Conservation (phyloP, 2,888 invertebrate species). For the Cephus runcator region DNA sequence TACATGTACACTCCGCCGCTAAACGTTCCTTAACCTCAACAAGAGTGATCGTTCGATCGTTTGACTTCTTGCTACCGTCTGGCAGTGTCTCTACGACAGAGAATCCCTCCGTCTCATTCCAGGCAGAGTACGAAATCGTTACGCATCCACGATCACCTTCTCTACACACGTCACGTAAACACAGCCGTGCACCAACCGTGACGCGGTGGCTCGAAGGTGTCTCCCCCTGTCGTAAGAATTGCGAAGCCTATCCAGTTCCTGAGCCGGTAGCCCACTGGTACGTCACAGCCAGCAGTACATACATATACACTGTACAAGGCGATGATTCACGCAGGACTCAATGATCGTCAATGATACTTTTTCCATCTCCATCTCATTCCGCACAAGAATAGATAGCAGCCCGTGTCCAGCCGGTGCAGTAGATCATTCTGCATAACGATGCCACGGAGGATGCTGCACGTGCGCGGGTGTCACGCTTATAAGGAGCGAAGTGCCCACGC, state of each 20-base stretch:
- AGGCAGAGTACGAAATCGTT: neutral
- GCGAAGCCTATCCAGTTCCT: neutral
- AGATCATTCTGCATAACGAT: neutral
- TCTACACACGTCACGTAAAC: neutral
- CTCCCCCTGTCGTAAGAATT: neutral
- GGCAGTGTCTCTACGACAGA: neutral
- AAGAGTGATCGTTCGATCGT: neutral
- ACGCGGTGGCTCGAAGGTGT: neutral
- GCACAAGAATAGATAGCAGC: neutral
- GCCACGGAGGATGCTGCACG: neutral
- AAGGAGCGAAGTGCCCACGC: constrained; percentile 45
- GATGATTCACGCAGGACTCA: neutral
- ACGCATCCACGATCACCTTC: neutral
- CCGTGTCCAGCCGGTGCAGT: neutral
- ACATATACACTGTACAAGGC: neutral
- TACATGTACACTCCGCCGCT: neutral
- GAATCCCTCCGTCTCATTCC: neutral
- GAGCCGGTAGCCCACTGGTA: too few relatives aligned
- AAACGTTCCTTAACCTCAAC: neutral
- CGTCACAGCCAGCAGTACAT: too few relatives aligned
- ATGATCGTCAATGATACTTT: neutral
- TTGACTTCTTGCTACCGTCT: neutral
- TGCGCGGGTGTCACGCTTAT: constrained; percentile 47
- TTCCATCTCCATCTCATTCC: neutral
- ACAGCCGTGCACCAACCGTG: neutral